Evolutionary conservation across 2,113 vertebrate genomes (phyloP).

Genomic region (Haliaeetus leucogaster): DNA sequence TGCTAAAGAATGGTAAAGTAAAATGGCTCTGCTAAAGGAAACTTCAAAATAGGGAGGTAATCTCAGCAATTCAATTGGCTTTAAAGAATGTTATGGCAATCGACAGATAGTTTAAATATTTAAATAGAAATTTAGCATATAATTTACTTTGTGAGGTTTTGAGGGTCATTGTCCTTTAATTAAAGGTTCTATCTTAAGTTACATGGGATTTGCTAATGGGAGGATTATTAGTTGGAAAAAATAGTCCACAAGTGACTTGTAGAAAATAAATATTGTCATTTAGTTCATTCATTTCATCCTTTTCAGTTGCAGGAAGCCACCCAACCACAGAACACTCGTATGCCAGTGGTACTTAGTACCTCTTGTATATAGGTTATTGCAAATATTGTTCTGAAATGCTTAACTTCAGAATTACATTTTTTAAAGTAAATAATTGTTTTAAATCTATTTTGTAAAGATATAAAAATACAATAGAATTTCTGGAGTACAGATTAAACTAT

Average conservation of each 20-base stretch:
- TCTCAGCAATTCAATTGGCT: slow-evolving; percentile 61
- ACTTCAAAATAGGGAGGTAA: slow-evolving; percentile 46
- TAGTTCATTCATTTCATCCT: slow-evolving; percentile 71
- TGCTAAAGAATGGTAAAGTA: slow-evolving; percentile 60
- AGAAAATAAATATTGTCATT: slow-evolving; percentile 68
- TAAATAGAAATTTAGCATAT: slow-evolving; percentile 70
- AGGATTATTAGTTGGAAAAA: slow-evolving; percentile 74
- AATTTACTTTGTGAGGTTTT: slow-evolving; percentile 73
- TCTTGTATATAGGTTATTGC: slow-evolving; percentile 89
- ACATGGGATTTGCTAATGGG: slow-evolving; percentile 69
- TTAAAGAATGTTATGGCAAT: slow-evolving; percentile 64
- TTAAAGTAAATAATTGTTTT: slow-evolving; percentile 89
- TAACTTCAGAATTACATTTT: slow-evolving; percentile 87
- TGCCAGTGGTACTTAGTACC: slow-evolving; percentile 84
- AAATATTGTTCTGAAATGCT: slow-evolving; percentile 88
- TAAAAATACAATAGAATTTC: slow-evolving; percentile 86
- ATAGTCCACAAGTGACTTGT: slow-evolving; percentile 71
- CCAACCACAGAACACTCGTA: slow-evolving; percentile 76
- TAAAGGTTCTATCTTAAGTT: slow-evolving; percentile 73
- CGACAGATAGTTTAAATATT: slow-evolving; percentile 66
- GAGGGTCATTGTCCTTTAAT: slow-evolving; percentile 68
- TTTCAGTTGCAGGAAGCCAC: slow-evolving; percentile 78
- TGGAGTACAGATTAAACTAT: slow-evolving; percentile 90
- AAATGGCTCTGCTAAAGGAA: slow-evolving; percentile 61
- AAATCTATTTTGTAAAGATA: slow-evolving; percentile 95